These are phyloP conservation scores for Stratiolaelaps scimitus DNA, from an alignment of 1,140 invertebrate species.

Conservation along the genomic window DNA sequence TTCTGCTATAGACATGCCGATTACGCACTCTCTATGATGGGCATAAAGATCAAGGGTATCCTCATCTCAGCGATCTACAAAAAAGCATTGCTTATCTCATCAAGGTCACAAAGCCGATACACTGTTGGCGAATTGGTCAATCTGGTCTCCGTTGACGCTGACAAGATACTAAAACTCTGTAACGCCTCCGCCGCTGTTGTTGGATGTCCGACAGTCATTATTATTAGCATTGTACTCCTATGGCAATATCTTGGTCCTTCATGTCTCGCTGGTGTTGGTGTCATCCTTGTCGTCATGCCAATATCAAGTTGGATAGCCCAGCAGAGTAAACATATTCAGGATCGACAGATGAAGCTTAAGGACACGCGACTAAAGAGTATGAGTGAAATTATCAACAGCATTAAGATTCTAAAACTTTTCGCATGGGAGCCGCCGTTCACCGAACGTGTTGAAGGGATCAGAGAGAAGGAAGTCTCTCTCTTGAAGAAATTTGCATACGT, in stretches of 20 bases:
- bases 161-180: constrained; percentile 33
- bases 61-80: constrained; percentile 10
- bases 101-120: constrained; percentile 24
- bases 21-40: background rate
- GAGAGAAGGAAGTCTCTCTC: constrained; percentile 34
- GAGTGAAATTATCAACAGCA: constrained; percentile 39
- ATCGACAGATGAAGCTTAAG: constrained; percentile 39
- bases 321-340: constrained; percentile 31
- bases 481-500: constrained; percentile 33
- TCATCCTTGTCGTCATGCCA: constrained; percentile 43
- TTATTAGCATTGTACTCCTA: constrained; percentile 32
- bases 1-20: constrained; percentile 2
- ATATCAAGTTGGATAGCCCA: constrained; percentile 43
- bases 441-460: constrained; percentile 32
- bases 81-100: background rate
- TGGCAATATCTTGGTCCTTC: constrained; percentile 38
- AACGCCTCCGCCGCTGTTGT: constrained; percentile 30
- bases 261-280: constrained; percentile 41
- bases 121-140: constrained; percentile 37
- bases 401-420: constrained; percentile 37
- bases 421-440: constrained; percentile 37
- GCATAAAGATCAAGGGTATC: background rate
- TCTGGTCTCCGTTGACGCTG: constrained; percentile 34
- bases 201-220: constrained; percentile 33
- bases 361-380: constrained; percentile 39